Percentiles rank a stretch among this genome's conserved stretches.
Evolutionary conservation across 2,113 vertebrate genomes (phyloP).

Genomic region (Chelonoidis abingdonii): DNA sequence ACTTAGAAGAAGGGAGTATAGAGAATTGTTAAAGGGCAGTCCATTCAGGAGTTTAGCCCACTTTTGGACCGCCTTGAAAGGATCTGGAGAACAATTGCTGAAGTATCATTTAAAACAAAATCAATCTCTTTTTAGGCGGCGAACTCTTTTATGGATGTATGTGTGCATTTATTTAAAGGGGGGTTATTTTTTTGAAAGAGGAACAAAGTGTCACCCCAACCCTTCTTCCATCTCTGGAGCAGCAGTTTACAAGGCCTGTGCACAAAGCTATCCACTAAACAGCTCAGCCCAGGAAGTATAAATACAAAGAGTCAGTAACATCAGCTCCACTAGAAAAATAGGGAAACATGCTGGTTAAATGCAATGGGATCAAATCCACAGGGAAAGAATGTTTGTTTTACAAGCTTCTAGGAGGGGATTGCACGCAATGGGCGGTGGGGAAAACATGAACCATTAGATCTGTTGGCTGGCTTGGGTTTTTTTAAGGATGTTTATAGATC

Average conservation of each 20-base stretch:
- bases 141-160: neutral
- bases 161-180: neutral
- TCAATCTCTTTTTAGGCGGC: neutral
- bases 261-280: neutral
- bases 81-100: neutral
- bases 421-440: neutral
- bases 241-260: rapidly evolving
- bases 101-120: neutral
- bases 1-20: slow-evolving; percentile 9
- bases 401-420: neutral
- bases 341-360: neutral
- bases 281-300: rapidly evolving
- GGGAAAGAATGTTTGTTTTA: neutral
- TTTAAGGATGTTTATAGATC: slow-evolving; percentile 35
- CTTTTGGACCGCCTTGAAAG: neutral
- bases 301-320: neutral
- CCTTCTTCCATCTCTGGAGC: neutral
- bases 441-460: neutral
- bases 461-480: neutral
- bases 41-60: neutral
- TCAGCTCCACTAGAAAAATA: neutral
- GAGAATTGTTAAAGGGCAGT: slow-evolving; percentile 32
- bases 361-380: neutral
- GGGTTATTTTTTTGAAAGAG: neutral
- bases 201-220: neutral